Evolutionary conservation across 1,140 invertebrate species (phyloP).

Genomic region (Thaumatotibia leucotreta): DNA sequence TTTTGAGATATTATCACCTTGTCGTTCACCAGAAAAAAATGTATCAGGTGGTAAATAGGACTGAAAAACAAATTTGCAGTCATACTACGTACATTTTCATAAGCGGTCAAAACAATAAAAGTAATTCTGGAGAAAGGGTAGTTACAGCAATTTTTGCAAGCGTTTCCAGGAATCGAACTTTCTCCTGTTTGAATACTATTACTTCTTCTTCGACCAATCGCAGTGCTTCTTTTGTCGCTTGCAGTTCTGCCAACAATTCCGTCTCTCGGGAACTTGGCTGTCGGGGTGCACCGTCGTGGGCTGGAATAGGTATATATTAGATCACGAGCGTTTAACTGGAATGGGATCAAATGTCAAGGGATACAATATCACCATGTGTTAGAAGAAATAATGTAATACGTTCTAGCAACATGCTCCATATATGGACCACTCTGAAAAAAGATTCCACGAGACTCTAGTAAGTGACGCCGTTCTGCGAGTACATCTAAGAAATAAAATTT

Average conservation of each 20-base stretch:
- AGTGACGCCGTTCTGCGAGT: too few relatives aligned
- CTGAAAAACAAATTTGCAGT: conserved; percentile 40
- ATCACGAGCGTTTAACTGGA: too few relatives aligned
- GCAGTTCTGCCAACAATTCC: conserved; percentile 62
- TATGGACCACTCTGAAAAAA: too few relatives aligned
- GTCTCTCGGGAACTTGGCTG: conserved; percentile 63
- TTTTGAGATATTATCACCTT: conserved; percentile 29
- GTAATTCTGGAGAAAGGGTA: conserved; percentile 19
- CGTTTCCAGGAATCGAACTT: conserved; percentile 64
- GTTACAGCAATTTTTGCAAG: conserved; percentile 62
- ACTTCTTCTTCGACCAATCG: conserved; percentile 61
- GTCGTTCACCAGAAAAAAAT: conserved; percentile 31
- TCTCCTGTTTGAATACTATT: conserved; percentile 55
- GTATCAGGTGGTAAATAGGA: conserved; percentile 45
- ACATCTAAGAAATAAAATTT: too few relatives aligned
- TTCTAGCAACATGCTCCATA: too few relatives aligned
- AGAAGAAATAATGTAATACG: too few relatives aligned
- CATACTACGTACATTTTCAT: neutral
- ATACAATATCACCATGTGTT: too few relatives aligned
- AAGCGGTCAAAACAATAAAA: conserved; percentile 1
- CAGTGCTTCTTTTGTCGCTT: conserved; percentile 62
- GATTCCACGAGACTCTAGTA: too few relatives aligned
- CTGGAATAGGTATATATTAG: neutral
- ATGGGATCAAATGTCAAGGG: too few relatives aligned
- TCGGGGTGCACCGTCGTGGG: conserved; percentile 14